These are phyloP conservation scores for Mythimna albipuncta DNA, from an alignment of 2,888 invertebrate species.

Conservation along the genomic window DNA sequence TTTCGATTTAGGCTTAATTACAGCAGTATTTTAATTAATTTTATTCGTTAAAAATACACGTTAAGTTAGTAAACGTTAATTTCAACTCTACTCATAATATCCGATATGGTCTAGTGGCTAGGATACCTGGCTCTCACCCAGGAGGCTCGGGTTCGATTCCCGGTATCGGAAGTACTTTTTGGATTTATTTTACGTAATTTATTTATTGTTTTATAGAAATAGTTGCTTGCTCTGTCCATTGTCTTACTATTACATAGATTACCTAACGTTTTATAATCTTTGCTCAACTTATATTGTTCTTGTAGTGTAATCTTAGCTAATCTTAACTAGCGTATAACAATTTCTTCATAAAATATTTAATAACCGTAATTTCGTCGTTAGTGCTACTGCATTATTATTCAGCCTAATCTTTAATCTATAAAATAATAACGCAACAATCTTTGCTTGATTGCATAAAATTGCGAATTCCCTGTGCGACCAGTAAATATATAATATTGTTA, in stretches of 20 bases:
- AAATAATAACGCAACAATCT: constrained; percentile 26
- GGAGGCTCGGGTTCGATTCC: constrained; percentile 92
- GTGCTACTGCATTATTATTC: constrained; percentile 30
- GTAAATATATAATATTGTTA: constrained; percentile 4
- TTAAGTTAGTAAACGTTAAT: background rate
- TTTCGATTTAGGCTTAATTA: too few relatives aligned
- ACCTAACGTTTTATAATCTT: constrained; percentile 43
- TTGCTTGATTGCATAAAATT: constrained; percentile 13
- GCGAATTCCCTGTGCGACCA: constrained; percentile 35
- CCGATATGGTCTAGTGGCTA: constrained; percentile 92
- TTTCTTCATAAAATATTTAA: constrained; percentile 47
- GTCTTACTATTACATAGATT: constrained; percentile 34
- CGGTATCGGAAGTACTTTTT: constrained; percentile 89
- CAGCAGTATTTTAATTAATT: too few relatives aligned
- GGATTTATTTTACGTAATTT: background rate
- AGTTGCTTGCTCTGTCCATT: background rate
- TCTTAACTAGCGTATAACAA: constrained; percentile 30
- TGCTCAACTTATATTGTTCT: constrained; percentile 50
- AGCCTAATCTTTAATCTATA: constrained; percentile 21
- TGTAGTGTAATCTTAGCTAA: constrained; percentile 43
- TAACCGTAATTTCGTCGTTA: constrained; percentile 40
- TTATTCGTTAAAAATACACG: background rate
- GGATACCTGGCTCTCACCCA: constrained; percentile 94
- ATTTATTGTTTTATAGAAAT: constrained; percentile 9
- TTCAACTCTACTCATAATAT: rapidly evolving